These are phyloP conservation scores for Planococcus citri DNA, from an alignment of 1,140 invertebrate genomes.

Conservation along the genomic window DNA sequence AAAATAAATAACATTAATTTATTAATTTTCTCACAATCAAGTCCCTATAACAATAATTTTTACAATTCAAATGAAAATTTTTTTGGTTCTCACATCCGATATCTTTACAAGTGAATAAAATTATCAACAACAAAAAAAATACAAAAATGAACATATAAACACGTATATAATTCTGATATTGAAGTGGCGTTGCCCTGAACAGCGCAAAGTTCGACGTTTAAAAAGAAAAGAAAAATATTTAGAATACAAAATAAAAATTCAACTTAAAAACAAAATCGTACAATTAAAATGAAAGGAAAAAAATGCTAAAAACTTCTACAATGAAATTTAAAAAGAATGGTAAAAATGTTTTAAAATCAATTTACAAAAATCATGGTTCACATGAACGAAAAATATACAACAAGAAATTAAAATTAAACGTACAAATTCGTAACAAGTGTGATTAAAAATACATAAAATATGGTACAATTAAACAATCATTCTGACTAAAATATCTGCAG, in stretches of 20 bases:
- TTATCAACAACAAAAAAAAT: too few species aligned
- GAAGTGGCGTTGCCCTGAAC: too few species aligned
- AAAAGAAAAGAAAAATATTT: not conserved
- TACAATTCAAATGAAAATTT: too few species aligned
- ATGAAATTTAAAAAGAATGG: not conserved
- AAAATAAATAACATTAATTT: too few species aligned
- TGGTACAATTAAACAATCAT: not conserved
- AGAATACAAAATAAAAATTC: not conserved
- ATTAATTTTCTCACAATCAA: too few species aligned
- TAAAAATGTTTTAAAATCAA: slow-evolving; percentile 1
- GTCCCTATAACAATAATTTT: too few species aligned
- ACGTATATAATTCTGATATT: too few species aligned
- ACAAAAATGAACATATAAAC: too few species aligned
- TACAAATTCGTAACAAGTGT: not conserved
- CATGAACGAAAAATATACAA: not conserved
- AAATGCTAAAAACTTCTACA: not conserved
- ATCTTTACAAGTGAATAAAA: too few species aligned
- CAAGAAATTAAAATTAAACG: not conserved
- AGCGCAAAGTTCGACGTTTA: too few species aligned
- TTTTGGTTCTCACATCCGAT: too few species aligned
- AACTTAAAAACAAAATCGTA: not conserved
- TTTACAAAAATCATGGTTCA: not conserved
- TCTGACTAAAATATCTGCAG: not conserved
- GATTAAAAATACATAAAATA: not conserved
- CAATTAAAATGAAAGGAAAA: not conserved